Base-by-base conservation (phyloP, 1,140 invertebrate species). In the Portunus trituberculatus region DNA sequence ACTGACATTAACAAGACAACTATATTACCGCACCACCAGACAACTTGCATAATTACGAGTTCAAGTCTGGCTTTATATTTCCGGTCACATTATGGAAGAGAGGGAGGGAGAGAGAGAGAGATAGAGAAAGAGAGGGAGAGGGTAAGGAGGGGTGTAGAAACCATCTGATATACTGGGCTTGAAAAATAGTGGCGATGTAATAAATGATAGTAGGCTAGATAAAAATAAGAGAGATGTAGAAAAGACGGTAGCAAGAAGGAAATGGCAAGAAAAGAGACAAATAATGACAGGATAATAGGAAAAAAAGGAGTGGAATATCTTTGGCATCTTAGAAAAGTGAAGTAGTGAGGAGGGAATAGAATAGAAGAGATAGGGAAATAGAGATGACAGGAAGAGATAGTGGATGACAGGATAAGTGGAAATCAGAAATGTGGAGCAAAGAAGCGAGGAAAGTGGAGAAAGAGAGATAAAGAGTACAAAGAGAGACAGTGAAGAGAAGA, bases 1-100 rank as follows among this genome's bases (percentile, higher is more conserved):
- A 76, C 67, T 76, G 67, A 76, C 67, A 76, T n/a, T 76, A 76
- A 76, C n/a, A n/a, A 76, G 67, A 76, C 67, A n/a, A n/a, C 67
- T 76, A 76, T n/a, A 76, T 76, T 25, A 76, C 67, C 67, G 67
- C 10, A 1, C 67, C 6, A 25, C 20, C 67, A 76, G 20, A 76
- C 67, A 76, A 20, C 67, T n/a, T 76, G 67, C 67, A 76, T 76
- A n/a, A 76, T 76, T 25, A 76, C 67, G 20, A 8, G 16, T 20
- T 59, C 52, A 59, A 76, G 4, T 12, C 67, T 76, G 16, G 52
- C 67, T 76, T 25, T 76, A n/a, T 25, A n/a, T 76, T 76, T 76
- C 67, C 67, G 67, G 67, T n/a, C 0, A 45, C 10, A 39, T 46
- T 39, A 31, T 25, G 14, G 39, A 32, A 7, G 29, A 88, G 86